A percentile compares a stretch with the other conserved stretches of the same genome.
Conservation (phyloP, 2,888 invertebrate species). For the Nowickia ferox region DNA sequence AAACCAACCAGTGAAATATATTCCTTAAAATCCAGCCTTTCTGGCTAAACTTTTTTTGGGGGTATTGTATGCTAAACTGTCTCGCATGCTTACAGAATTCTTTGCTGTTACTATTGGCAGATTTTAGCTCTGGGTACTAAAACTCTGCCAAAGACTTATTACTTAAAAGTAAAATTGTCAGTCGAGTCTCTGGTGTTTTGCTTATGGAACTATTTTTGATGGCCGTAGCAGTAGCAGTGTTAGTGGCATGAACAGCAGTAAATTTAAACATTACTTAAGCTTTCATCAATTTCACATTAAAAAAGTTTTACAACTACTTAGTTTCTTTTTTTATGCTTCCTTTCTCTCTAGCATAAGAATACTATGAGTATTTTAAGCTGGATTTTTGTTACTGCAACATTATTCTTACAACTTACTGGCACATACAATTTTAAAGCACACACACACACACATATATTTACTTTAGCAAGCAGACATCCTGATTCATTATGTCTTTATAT, state of each 20-base stretch:
- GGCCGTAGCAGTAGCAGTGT: constrained; percentile 1
- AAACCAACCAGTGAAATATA: constrained; percentile 17
- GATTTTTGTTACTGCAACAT: constrained; percentile 38
- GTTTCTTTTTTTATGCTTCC: neutral
- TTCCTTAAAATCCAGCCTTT: neutral
- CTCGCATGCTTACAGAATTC: neutral
- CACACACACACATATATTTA: neutral
- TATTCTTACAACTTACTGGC: constrained; percentile 17
- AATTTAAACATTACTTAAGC: constrained; percentile 71
- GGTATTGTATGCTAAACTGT: neutral
- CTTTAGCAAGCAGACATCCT: constrained; percentile 15
- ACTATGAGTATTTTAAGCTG: constrained; percentile 42
- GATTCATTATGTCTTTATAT: constrained; percentile 39
- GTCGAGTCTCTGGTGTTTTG: constrained; percentile 40
- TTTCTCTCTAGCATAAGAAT: constrained; percentile 11
- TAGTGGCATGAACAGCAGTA: constrained; percentile 38
- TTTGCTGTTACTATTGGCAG: neutral
- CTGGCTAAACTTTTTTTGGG: neutral
- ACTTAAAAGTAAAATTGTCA: constrained; percentile 1
- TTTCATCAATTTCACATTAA: constrained; percentile 73
- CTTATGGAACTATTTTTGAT: constrained; percentile 23
- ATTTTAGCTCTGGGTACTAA: neutral
- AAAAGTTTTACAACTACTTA: constrained; percentile 58
- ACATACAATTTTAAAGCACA: constrained; percentile 1
- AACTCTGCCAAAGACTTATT: constrained; percentile 15